phyloP scores from a whole-genome alignment of 2,888 invertebrate genomes.

The Drosophila austrosaltans region DNA sequence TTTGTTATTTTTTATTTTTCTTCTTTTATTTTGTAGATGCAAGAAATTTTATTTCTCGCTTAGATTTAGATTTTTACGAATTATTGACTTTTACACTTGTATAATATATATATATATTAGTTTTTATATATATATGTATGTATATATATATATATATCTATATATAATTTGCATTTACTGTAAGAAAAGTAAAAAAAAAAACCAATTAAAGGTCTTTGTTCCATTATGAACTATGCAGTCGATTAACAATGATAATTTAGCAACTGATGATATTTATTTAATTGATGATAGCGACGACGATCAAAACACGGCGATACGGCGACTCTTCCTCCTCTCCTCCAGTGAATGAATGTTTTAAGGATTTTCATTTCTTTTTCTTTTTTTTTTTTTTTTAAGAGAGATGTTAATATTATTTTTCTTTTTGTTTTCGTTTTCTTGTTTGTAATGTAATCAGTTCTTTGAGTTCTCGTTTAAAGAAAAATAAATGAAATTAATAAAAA shows the following conservation, averaged over 20 bases:
- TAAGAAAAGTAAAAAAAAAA: slow-evolving; percentile 32
- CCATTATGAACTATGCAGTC: slow-evolving; percentile 8
- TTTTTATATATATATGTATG: slow-evolving; percentile 14
- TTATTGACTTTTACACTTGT: slow-evolving; percentile 25
- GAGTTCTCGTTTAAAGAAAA: slow-evolving; percentile 61
- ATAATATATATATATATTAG: slow-evolving; percentile 41
- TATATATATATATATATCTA: slow-evolving; percentile 16
- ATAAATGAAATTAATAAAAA: neutral
- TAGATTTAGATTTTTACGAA: slow-evolving; percentile 45
- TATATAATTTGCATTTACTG: slow-evolving; percentile 20
- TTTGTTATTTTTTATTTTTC: slow-evolving; percentile 15
- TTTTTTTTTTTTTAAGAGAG: slow-evolving; percentile 19
- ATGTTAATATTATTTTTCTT: slow-evolving; percentile 26
- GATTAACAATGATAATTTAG: slow-evolving; percentile 3
- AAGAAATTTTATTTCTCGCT: slow-evolving; percentile 73
- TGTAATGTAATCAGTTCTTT: slow-evolving; percentile 73
- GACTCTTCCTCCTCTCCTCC: neutral
- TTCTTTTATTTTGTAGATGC: slow-evolving; percentile 41
- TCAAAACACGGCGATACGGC: neutral
- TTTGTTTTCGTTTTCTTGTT: slow-evolving; percentile 14
- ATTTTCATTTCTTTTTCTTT: slow-evolving; percentile 12
- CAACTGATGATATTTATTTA: neutral
- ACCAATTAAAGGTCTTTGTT: slow-evolving; percentile 2
- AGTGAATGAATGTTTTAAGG: slow-evolving; percentile 16
- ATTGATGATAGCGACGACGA: neutral